Evolutionary conservation across 2,113 vertebrate genomes (phyloP).

Genomic region (Ploceus nigricollis): DNA sequence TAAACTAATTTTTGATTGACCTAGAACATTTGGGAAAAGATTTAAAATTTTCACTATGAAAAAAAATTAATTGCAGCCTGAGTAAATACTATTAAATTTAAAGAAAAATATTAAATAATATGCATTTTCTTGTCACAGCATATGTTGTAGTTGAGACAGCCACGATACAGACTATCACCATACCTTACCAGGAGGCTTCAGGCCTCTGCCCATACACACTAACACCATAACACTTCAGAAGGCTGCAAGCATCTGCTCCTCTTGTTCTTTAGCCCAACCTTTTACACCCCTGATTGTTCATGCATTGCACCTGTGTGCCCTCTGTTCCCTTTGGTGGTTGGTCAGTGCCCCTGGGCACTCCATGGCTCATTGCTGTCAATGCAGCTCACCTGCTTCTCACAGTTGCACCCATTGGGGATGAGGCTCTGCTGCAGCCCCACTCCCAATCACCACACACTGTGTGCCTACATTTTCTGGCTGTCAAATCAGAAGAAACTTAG

Average conservation of each 20-base stretch:
- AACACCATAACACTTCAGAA: too few relatives aligned
- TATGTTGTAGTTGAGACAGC: background rate
- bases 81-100: background rate
- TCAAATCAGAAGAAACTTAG: background rate
- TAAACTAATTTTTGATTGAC: background rate
- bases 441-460: background rate
- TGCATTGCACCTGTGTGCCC: background rate
- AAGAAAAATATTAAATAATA: background rate
- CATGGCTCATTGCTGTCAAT: background rate
- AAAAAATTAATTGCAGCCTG: background rate
- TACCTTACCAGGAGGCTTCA: too few relatives aligned
- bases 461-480: background rate
- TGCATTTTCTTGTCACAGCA: background rate
- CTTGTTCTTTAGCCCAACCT: background rate
- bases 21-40: background rate
- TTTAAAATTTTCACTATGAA: background rate
- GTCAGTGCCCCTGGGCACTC: background rate
- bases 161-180: background rate
- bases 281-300: background rate
- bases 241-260: background rate
- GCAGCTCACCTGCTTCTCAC: background rate
- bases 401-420: background rate
- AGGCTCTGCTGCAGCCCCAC: background rate
- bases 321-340: background rate
- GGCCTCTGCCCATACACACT: too few relatives aligned